Evolutionary conservation across 2,113 vertebrate species (phyloP).

Genomic region (Lophius piscatorius): DNA sequence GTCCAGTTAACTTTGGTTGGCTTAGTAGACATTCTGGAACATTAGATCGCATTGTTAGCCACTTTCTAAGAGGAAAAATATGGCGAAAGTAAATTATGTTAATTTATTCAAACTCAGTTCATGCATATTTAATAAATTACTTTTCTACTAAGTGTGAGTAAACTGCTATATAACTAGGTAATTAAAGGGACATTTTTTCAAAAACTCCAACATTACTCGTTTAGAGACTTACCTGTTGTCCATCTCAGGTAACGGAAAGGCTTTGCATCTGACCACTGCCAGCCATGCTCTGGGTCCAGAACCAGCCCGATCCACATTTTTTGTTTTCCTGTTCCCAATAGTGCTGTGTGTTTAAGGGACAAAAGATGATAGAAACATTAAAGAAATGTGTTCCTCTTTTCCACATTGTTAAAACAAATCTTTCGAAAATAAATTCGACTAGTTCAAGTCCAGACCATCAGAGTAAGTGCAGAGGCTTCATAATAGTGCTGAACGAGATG

Average conservation of each 20-base stretch:
- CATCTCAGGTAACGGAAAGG: conserved; percentile 92
- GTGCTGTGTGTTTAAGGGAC: conserved; percentile 51
- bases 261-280: conserved; percentile 87
- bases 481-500: neutral
- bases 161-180: too few relatives aligned
- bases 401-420: conserved; percentile 30
- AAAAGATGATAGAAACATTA: conserved; percentile 21
- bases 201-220: too few relatives aligned
- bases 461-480: neutral
- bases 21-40: too few relatives aligned
- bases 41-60: too few relatives aligned
- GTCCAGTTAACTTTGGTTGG: too few relatives aligned
- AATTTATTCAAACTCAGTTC: neutral
- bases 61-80: too few relatives aligned
- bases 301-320: conserved; percentile 91
- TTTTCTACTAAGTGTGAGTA: too few relatives aligned
- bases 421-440: neutral
- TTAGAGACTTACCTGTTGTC: conserved; percentile 82
- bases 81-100: too few relatives aligned
- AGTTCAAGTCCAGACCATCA: too few relatives aligned
- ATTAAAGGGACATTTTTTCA: too few relatives aligned
- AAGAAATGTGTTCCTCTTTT: conserved; percentile 38
- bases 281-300: conserved; percentile 85
- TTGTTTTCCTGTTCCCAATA: conserved; percentile 14
- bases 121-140: too few relatives aligned